Conservation (phyloP, 2,797 vertebrate species). For the Sebastes variabilis region DNA sequence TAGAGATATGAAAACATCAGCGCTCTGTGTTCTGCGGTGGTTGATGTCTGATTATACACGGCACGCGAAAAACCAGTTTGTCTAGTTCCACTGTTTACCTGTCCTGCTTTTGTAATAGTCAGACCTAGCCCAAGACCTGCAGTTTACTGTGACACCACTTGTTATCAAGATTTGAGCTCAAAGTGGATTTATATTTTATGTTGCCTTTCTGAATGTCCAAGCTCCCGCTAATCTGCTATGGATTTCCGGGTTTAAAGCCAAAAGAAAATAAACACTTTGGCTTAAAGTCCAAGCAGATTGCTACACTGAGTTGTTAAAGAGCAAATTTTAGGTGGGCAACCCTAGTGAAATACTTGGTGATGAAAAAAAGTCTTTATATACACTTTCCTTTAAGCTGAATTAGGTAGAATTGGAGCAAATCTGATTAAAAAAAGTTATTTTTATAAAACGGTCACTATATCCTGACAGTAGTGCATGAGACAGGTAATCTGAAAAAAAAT, state of each 20-base stretch:
- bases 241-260: conserved; percentile 32
- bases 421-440: too few relatives aligned
- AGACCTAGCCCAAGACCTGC: conserved; percentile 1
- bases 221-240: conserved; percentile 36
- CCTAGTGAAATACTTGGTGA: too few relatives aligned
- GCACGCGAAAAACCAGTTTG: conserved; percentile 66
- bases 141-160: conserved; percentile 15
- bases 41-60: conserved; percentile 30
- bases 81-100: conserved; percentile 60
- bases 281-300: not conserved
- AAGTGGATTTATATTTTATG: conserved; percentile 29
- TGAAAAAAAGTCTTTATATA: too few relatives aligned
- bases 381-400: too few relatives aligned
- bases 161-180: conserved; percentile 27
- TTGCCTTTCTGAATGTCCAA: conserved; percentile 27
- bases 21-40: conserved; percentile 20
- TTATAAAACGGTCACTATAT: too few relatives aligned
- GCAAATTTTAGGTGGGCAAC: not conserved
- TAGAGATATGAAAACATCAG: conserved; percentile 9
- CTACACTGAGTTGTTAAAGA: conserved; percentile 2
- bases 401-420: too few relatives aligned
- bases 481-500: too few relatives aligned
- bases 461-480: too few relatives aligned
- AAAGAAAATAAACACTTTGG: conserved; percentile 55
- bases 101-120: conserved; percentile 24